Evolutionary conservation across 1,140 invertebrate genomes (phyloP).

Genomic region (Drosophila pallidifrons): DNA sequence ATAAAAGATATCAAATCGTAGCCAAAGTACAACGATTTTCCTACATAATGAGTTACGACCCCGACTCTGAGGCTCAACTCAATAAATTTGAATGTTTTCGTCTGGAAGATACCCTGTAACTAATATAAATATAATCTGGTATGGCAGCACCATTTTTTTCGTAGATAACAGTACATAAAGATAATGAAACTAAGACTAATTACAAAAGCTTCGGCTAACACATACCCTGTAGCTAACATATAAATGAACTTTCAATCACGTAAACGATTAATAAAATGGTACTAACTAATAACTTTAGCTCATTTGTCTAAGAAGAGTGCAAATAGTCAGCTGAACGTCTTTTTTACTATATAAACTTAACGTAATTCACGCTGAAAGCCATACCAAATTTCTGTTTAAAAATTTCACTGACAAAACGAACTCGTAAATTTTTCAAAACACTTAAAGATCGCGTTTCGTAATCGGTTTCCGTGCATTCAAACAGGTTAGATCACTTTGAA

Average conservation of each 20-base stretch:
- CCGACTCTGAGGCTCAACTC: not conserved
- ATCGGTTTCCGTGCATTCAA: conserved; percentile 22
- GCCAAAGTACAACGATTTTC: no score
- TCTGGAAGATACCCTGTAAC: not conserved
- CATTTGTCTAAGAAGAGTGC: not conserved
- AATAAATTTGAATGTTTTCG: conserved; percentile 1
- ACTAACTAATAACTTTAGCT: no score
- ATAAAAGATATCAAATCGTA: no score
- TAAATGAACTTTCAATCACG: not conserved
- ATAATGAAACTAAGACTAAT: not conserved
- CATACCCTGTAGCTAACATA: not conserved
- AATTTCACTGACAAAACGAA: not conserved
- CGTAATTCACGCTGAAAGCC: not conserved
- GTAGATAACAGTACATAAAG: not conserved
- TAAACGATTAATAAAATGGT: not conserved
- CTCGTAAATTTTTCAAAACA: conserved; percentile 23
- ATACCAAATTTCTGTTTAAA: conserved; percentile 2
- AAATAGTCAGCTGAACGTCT: not conserved
- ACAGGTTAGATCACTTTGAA: conserved; percentile 19
- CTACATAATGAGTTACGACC: not conserved
- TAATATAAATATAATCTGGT: conserved; percentile 2
- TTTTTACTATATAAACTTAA: not conserved
- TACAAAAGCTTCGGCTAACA: not conserved
- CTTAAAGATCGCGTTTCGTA: conserved; percentile 19
- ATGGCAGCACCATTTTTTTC: not conserved